Conservation (phyloP, 2,113 vertebrate genomes). For the Lampris incognitus region DNA sequence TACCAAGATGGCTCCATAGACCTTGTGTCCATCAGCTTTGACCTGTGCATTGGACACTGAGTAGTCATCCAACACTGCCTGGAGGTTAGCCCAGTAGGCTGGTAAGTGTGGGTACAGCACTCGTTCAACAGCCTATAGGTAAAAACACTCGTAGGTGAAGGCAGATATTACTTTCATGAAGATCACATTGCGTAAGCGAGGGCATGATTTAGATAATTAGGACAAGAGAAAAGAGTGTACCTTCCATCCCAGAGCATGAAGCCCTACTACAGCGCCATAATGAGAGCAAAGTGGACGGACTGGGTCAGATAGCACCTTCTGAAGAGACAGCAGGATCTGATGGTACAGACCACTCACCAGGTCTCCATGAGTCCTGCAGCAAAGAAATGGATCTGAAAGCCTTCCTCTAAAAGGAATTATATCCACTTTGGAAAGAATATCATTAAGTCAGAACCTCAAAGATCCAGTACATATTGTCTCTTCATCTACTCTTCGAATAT, state of each 20-base stretch:
- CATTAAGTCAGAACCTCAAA: too few relatives aligned
- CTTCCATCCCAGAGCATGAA: constrained; percentile 94
- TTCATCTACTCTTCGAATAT: too few relatives aligned
- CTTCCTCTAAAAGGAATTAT: neutral
- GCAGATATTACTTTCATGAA: neutral
- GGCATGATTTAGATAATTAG: neutral
- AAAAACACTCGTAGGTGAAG: neutral
- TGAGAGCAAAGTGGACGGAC: constrained; percentile 94
- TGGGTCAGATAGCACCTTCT: constrained; percentile 92
- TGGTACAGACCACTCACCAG: constrained; percentile 90
- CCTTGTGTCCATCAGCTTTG: constrained; percentile 94
- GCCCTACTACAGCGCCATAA: constrained; percentile 92
- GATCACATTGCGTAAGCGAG: too few relatives aligned
- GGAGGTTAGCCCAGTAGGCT: constrained; percentile 93
- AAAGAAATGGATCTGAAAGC: neutral
- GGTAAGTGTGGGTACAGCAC: constrained; percentile 92
- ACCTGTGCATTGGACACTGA: constrained; percentile 95
- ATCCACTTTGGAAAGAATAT: too few relatives aligned
- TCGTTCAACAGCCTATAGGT: constrained; percentile 87
- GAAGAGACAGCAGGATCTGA: constrained; percentile 91
- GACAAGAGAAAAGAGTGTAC: constrained; percentile 62
- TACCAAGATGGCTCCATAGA: constrained; percentile 94
- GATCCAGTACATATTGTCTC: too few relatives aligned
- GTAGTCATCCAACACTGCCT: constrained; percentile 91
- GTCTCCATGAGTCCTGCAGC: constrained; percentile 89